These are phyloP conservation scores for Oxyruncus cristatus DNA, from an alignment of 2,113 vertebrate species.

Conservation along the genomic window DNA sequence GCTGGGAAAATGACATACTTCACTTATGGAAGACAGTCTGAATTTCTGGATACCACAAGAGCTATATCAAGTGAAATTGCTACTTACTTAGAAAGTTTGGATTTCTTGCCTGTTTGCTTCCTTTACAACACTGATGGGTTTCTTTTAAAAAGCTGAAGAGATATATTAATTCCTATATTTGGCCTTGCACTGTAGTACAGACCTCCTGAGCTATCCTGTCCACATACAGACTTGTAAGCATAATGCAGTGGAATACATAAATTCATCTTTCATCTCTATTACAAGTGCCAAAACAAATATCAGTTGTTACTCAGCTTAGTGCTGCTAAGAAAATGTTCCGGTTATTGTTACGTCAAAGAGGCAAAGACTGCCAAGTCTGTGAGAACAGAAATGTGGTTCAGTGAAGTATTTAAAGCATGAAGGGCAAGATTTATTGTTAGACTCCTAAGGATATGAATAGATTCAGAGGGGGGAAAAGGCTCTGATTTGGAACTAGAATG, in stretches of 20 bases:
- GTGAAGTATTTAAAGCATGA: slow-evolving; percentile 28
- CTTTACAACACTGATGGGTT: neutral
- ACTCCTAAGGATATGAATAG: neutral
- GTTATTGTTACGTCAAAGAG: slow-evolving; percentile 41
- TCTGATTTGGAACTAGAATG: neutral
- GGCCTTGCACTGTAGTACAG: neutral
- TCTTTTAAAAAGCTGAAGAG: neutral
- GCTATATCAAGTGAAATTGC: neutral
- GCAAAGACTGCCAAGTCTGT: slow-evolving; percentile 23
- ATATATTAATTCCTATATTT: neutral
- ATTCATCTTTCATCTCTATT: slow-evolving; percentile 13
- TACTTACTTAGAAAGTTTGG: neutral
- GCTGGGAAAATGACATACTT: neutral
- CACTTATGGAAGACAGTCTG: neutral
- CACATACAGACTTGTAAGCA: neutral
- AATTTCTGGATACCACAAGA: neutral
- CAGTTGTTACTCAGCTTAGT: slow-evolving; percentile 27
- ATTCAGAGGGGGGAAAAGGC: rapidly evolving
- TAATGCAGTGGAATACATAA: slow-evolving; percentile 12
- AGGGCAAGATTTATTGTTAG: slow-evolving; percentile 37
- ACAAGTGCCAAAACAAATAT: slow-evolving; percentile 12
- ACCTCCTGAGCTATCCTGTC: neutral
- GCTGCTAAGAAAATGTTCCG: slow-evolving; percentile 40
- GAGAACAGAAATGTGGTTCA: slow-evolving; percentile 29
- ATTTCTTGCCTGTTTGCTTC: neutral